Base-by-base conservation (phyloP, 2,797 vertebrate species). In the Uromys caudimaculatus region DNA sequence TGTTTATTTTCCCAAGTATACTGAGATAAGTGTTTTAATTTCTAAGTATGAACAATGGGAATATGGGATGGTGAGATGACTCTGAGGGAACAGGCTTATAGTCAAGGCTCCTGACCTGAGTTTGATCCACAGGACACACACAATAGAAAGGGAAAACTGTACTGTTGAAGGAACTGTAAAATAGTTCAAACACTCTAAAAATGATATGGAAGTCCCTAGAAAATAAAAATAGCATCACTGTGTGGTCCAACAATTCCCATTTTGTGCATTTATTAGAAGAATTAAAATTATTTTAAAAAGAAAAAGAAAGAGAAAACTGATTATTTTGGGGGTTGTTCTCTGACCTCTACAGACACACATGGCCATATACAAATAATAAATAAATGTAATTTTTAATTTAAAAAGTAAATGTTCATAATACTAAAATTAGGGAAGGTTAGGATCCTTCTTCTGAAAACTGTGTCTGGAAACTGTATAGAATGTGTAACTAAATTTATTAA, bases 351-450 rank as follows among this genome's bases (percentile, higher is more conserved):
- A 16, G 60, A 35, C 2, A 32, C 24, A 27, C 10, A 35, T 47
- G 41, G 4, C 27, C 58, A 21, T 58, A 64, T 29, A 47, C 17
- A 84, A 84, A 64, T 64, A 83, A 83, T 83, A 29, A 64, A 64
- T 84, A 47, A 64, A 64, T 47, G 29, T 62, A 83, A 62, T 62
- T 29, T 19, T 84, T 41, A 32, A 23, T 62, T 35, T 64, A 47
- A 64, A 64, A 64, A 82, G n/a, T 41, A 58, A 81, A 62, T 16
- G 64, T 32, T 47, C 41, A 77, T 2, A 90, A 96, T 67, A 90
- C 32, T 71, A 88, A 91, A 93, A 10, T 93, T 92, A 67, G 90
- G 24, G 73, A 97, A 71, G 4, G 84, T 90, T 78, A 96, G 73
- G 19, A 92, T 11, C 13, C 32, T 85, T 12, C 76, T 47, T 62